phyloP scores from a whole-genome alignment of 2,113 vertebrate species.

The Orthonyx spaldingii region DNA sequence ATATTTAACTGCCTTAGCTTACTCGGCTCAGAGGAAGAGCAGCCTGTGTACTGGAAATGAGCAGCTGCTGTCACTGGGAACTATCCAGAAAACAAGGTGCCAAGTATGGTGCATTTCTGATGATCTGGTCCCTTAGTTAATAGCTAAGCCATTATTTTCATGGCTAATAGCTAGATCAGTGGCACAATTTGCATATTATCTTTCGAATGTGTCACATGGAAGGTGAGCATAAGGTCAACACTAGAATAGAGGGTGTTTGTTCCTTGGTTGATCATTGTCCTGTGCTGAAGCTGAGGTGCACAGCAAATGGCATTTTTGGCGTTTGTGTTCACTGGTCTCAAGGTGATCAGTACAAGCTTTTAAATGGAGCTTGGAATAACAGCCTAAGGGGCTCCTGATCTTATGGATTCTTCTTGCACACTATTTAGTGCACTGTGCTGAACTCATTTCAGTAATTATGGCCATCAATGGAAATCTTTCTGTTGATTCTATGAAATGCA shows the following conservation, averaged over 20 bases:
- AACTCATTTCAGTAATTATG: neutral
- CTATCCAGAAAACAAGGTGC: neutral
- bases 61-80: neutral
- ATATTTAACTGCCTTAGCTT: neutral
- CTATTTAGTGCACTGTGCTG: neutral
- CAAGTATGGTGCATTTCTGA: neutral
- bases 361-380: neutral
- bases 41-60: neutral
- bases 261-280: neutral
- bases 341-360: neutral
- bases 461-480: neutral
- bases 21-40: neutral
- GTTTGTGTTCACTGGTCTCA: accelerated
- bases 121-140: neutral
- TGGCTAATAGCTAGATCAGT: too few species aligned
- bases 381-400: too few species aligned
- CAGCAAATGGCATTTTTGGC: neutral
- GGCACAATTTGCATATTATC: neutral
- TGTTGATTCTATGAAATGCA: neutral
- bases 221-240: neutral
- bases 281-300: neutral
- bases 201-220: neutral
- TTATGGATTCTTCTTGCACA: neutral
- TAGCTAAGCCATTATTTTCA: neutral
- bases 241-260: neutral